Conservation (phyloP, 2,888 invertebrate genomes). For the Drosophila robusta region DNA sequence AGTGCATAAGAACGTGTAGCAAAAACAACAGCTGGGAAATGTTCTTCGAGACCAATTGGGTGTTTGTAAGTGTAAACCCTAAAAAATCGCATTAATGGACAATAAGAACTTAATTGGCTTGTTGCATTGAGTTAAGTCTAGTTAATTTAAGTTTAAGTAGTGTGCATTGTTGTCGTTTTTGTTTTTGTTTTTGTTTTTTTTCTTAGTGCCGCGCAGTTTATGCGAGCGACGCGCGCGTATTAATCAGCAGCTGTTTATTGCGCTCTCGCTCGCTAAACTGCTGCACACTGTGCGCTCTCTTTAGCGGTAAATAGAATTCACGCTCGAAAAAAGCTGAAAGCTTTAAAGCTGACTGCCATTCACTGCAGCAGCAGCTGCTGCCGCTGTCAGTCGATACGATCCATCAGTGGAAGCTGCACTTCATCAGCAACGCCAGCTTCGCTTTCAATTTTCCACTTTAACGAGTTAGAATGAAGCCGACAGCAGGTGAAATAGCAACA, state of each 20-base stretch:
- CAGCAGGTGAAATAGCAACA: conserved; percentile 27
- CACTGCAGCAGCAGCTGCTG: conserved; percentile 2
- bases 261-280: conserved; percentile 13
- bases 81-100: conserved; percentile 23
- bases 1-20: neutral
- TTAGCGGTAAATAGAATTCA: neutral
- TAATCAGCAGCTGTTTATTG: conserved; percentile 58
- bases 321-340: conserved; percentile 9
- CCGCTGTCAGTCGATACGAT: conserved; percentile 13
- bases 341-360: conserved; percentile 17
- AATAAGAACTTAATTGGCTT: conserved; percentile 41
- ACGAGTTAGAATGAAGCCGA: conserved; percentile 34
- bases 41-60: conserved; percentile 82
- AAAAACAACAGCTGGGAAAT: conserved; percentile 46
- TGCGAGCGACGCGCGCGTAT: conserved; percentile 15
- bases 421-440: conserved; percentile 49
- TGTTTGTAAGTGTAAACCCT: conserved; percentile 80
- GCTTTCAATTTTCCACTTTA: conserved; percentile 69
- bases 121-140: conserved; percentile 8
- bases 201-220: conserved; percentile 8
- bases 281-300: conserved; percentile 17
- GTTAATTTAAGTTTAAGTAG: conserved; percentile 12
- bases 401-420: conserved; percentile 31
- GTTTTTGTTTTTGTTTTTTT: conserved; percentile 24
- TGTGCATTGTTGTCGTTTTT: conserved; percentile 26